These are phyloP conservation scores for Oscheius sp. DNA, from an alignment of 1,140 invertebrate genomes.

Conservation along the genomic window DNA sequence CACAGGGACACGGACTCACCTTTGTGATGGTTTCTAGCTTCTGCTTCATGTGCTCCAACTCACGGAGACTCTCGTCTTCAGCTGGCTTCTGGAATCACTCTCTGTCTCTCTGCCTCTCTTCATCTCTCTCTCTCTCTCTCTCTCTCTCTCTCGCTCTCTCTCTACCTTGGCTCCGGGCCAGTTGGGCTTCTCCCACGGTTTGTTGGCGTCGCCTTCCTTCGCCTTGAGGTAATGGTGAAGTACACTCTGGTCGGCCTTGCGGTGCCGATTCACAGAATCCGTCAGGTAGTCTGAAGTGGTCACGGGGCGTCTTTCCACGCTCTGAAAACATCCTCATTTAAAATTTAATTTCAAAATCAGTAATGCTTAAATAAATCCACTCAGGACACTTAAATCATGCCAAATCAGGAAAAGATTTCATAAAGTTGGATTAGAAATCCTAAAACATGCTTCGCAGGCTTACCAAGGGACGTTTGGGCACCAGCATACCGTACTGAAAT, in stretches of 20 bases:
- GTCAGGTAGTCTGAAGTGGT: slow-evolving; percentile 53
- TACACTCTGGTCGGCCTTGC: slow-evolving; percentile 48
- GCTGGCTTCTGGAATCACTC: not conserved
- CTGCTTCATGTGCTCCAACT: slow-evolving; percentile 56
- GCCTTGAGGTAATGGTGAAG: slow-evolving; percentile 50
- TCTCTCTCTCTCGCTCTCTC: not conserved
- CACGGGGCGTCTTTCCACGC: slow-evolving; percentile 49
- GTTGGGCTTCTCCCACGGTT: slow-evolving; percentile 54
- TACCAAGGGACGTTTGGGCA: not conserved
- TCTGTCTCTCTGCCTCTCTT: not conserved
- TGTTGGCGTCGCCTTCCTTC: slow-evolving; percentile 50
- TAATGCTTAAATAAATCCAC: too few species aligned
- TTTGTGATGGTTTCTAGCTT: slow-evolving; percentile 56
- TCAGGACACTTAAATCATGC: too few species aligned
- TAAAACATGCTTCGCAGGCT: too few species aligned
- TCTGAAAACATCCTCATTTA: slow-evolving; percentile 48
- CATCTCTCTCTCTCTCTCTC: not conserved
- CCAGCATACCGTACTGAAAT: slow-evolving; percentile 3
- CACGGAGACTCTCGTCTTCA: slow-evolving; percentile 47
- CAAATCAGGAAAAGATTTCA: too few species aligned
- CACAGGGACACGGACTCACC: slow-evolving; percentile 40
- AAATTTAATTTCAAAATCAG: too few species aligned
- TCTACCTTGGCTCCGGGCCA: slow-evolving; percentile 55
- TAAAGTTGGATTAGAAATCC: too few species aligned
- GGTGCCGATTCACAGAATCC: slow-evolving; percentile 54